Percentiles rank a stretch among this genome's conserved stretches.
phyloP scores from a whole-genome alignment of 2,797 vertebrate genomes.

The Rhincodon typus region DNA sequence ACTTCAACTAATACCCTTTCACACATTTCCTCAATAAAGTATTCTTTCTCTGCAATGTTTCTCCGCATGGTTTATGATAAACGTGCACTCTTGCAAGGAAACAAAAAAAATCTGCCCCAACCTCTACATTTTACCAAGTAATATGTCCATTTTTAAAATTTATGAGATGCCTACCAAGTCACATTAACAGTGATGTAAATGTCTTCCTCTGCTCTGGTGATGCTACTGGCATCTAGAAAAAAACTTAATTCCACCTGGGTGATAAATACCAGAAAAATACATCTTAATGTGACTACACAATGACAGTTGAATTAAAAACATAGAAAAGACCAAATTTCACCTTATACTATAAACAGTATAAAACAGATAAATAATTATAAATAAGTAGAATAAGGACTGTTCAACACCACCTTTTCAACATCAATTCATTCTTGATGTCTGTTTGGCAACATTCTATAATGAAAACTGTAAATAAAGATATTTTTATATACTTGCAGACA shows the following conservation, averaged over 20 bases:
- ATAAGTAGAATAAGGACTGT: not conserved
- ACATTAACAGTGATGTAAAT: slow-evolving; percentile 65
- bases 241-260: slow-evolving; percentile 77
- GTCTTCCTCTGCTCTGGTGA: slow-evolving; percentile 70
- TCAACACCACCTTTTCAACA: too few species aligned
- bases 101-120: not conserved
- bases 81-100: slow-evolving; percentile 35
- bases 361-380: not conserved
- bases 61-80: slow-evolving; percentile 36
- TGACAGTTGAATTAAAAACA: not conserved
- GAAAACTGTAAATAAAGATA: not conserved
- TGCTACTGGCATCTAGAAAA: slow-evolving; percentile 75
- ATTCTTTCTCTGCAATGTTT: slow-evolving; percentile 35
- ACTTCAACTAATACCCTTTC: slow-evolving; percentile 35
- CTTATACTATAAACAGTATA: not conserved
- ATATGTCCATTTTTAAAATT: slow-evolving; percentile 29
- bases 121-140: slow-evolving; percentile 35
- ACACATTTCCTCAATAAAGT: not conserved
- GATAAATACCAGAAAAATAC: slow-evolving; percentile 42
- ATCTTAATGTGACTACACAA: not conserved
- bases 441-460: not conserved
- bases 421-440: not conserved
- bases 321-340: not conserved
- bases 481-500: not conserved
- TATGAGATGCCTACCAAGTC: slow-evolving; percentile 63